Percentiles rank a stretch among this genome's conserved stretches.
These are phyloP conservation scores for Catagonus wagneri DNA, from an alignment of 2,113 vertebrate genomes.

Conservation along the genomic window DNA sequence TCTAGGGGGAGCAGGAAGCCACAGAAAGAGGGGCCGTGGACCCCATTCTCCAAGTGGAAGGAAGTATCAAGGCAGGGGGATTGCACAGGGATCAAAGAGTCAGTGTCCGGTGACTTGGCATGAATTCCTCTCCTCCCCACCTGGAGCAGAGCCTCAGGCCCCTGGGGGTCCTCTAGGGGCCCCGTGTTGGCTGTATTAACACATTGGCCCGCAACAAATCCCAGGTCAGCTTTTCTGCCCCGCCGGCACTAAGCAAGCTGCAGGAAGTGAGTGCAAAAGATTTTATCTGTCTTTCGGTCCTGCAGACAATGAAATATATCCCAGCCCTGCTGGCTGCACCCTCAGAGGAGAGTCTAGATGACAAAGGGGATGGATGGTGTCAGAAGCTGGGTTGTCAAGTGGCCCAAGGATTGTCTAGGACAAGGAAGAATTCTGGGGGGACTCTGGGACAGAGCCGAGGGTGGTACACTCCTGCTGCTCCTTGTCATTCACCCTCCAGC, in stretches of 20 bases:
- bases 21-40: background rate
- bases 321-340: background rate
- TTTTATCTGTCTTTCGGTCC: background rate
- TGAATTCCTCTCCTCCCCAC: background rate
- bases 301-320: background rate
- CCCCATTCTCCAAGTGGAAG: background rate
- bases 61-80: fast-evolving
- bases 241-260: background rate
- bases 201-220: background rate
- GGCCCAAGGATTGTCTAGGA: background rate
- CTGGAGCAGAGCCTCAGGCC: background rate
- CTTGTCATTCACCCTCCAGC: background rate
- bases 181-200: background rate
- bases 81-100: background rate
- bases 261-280: background rate
- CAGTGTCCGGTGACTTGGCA: fast-evolving
- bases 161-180: background rate
- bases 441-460: background rate
- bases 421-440: background rate
- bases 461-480: background rate
- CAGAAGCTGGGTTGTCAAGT: background rate
- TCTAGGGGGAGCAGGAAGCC: background rate
- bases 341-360: background rate
- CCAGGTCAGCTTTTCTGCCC: background rate
- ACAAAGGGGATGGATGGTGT: background rate